phyloP scores from a whole-genome alignment of 2,888 invertebrate species.

The Oligia fasciuncula region DNA sequence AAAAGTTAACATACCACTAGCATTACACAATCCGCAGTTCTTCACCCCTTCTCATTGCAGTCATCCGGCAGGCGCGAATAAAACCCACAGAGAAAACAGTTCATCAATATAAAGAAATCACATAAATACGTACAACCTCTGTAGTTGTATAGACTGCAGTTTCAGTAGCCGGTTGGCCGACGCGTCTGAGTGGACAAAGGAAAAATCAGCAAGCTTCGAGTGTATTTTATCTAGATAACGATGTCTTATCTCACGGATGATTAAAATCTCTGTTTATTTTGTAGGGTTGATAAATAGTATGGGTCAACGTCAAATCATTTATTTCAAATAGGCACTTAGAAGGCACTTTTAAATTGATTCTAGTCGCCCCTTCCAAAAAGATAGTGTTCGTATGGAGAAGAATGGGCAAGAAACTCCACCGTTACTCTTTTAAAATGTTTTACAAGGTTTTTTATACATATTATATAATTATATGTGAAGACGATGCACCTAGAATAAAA shows the following conservation, averaged over 20 bases:
- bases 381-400: no score
- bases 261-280: neutral
- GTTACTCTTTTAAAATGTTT: no score
- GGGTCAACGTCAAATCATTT: no score
- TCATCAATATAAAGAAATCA: neutral
- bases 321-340: no score
- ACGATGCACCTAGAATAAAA: no score
- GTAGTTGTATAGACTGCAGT: constrained; percentile 12
- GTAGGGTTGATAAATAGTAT: no score
- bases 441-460: no score
- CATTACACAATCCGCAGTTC: neutral
- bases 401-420: no score
- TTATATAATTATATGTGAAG: no score
- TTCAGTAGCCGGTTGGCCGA: constrained; percentile 26
- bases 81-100: neutral
- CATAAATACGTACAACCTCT: neutral
- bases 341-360: no score
- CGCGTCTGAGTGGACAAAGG: constrained; percentile 16
- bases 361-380: no score
- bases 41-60: neutral
- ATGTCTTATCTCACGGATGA: neutral
- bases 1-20: neutral
- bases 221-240: constrained; percentile 13
- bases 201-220: neutral
- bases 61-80: neutral